Evolutionary conservation across 2,797 vertebrate species (phyloP).

Genomic region (Heteromormyrus szaboi): DNA sequence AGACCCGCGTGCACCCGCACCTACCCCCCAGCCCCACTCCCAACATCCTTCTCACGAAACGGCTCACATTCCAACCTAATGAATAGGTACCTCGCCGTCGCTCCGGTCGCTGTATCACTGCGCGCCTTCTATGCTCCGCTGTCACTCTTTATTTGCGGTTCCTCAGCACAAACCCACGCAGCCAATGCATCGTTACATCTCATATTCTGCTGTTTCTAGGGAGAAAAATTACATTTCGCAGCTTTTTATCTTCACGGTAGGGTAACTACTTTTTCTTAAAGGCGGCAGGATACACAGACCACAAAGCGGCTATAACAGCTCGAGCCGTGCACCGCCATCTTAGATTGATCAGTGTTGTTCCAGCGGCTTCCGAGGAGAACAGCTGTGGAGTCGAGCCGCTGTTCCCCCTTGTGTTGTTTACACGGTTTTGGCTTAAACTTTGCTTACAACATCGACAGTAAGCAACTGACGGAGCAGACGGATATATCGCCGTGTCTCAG

Average conservation of each 20-base stretch:
- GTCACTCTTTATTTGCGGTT: not conserved
- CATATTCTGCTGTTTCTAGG: not conserved
- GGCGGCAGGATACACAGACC: conserved; percentile 59
- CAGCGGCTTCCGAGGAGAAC: conserved; percentile 6
- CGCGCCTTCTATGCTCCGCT: conserved; percentile 23
- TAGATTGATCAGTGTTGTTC: conserved; percentile 57
- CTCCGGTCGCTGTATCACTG: conserved; percentile 33
- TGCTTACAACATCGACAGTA: conserved; percentile 41
- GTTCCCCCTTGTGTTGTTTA: conserved; percentile 3
- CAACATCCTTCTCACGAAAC: conserved; percentile 28
- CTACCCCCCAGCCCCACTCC: conserved; percentile 1
- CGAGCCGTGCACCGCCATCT: conserved; percentile 70
- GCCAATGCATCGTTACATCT: not conserved
- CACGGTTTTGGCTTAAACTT: conserved; percentile 32
- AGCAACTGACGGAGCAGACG: conserved; percentile 47
- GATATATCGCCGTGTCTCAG: conserved; percentile 57
- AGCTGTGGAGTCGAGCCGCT: conserved; percentile 51
- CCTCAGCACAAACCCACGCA: not conserved
- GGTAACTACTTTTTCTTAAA: conserved; percentile 52
- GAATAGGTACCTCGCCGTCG: conserved; percentile 40
- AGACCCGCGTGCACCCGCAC: not conserved
- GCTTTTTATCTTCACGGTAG: not conserved
- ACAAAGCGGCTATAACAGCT: conserved; percentile 60
- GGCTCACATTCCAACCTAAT: conserved; percentile 33
- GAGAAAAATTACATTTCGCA: not conserved